phyloP scores from a whole-genome alignment of 1,140 invertebrate genomes.

The Drosophila ambigua region DNA sequence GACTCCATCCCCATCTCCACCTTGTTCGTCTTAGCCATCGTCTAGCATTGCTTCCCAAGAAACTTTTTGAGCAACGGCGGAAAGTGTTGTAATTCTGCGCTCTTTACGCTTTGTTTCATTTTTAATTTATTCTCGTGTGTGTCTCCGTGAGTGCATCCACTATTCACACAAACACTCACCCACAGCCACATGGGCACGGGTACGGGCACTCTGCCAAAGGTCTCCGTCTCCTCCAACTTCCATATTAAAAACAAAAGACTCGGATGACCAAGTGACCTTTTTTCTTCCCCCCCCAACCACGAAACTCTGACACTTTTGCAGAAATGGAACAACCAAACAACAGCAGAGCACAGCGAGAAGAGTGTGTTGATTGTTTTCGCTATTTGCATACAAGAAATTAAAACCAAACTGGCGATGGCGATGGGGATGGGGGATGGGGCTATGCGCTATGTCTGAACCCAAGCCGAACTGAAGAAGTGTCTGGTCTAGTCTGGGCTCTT shows the following conservation, averaged over 20 bases:
- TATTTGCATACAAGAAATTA: conserved; percentile 61
- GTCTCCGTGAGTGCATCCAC: conserved; percentile 67
- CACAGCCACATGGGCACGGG: conserved; percentile 33
- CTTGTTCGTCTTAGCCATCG: conserved; percentile 41
- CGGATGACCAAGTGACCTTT: conserved; percentile 78
- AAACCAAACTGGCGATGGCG: conserved; percentile 32
- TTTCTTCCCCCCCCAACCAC: conserved; percentile 19
- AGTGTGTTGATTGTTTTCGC: conserved; percentile 49
- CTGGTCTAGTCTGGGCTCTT: conserved; percentile 17
- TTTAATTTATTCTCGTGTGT: conserved; percentile 78
- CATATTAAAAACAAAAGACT: conserved; percentile 70
- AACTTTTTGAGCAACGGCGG: conserved; percentile 75
- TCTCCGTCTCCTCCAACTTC: conserved; percentile 23
- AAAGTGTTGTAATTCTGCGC: conserved; percentile 79
- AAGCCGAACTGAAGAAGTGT: conserved; percentile 4
- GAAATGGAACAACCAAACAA: conserved; percentile 55
- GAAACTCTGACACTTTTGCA: conserved; percentile 69
- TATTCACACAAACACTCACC: conserved; percentile 50
- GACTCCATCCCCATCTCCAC: neutral
- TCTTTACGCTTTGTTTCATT: conserved; percentile 82
- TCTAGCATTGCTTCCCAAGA: conserved; percentile 38
- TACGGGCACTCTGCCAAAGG: conserved; percentile 54
- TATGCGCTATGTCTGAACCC: neutral
- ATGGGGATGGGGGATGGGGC: conserved; percentile 24
- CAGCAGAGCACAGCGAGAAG: conserved; percentile 3